Percentiles rank a stretch among this genome's conserved stretches.
phyloP scores from a whole-genome alignment of 2,888 invertebrate genomes.

The Cataglyphis altisquamis region DNA sequence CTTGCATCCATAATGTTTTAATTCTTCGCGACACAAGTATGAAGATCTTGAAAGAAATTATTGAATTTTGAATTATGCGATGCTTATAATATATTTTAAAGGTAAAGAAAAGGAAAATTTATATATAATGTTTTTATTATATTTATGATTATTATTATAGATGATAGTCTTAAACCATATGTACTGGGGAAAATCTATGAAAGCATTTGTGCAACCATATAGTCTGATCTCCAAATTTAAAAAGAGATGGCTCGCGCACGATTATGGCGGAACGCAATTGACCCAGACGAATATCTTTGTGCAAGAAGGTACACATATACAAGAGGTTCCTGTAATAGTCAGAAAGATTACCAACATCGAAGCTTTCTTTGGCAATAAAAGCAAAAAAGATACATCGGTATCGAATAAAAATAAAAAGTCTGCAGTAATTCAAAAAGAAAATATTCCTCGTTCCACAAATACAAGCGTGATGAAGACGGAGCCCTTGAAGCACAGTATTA shows the following conservation, averaged over 20 bases:
- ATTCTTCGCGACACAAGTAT: not conserved
- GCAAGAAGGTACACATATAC: conserved; percentile 90
- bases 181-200: conserved; percentile 56
- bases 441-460: not conserved
- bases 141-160: conserved; percentile 56
- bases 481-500: conserved; percentile 61
- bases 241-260: conserved; percentile 63
- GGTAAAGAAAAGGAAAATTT: not conserved
- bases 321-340: conserved; percentile 90
- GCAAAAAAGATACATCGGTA: not conserved
- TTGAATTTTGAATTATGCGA: not conserved
- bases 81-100: not conserved
- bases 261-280: conserved; percentile 44
- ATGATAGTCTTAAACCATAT: conserved; percentile 64
- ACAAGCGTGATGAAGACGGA: conserved; percentile 22
- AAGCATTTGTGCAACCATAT: conserved; percentile 30
- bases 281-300: conserved; percentile 87
- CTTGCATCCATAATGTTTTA: not conserved
- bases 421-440: conserved; percentile 1
- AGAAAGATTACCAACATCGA: conserved; percentile 86
- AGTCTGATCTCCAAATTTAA: conserved; percentile 52
- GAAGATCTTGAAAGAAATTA: conserved; percentile 19
- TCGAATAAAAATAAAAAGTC: conserved; percentile 36
- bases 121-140: conserved; percentile 29
- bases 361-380: conserved; percentile 60